Evolutionary conservation across 2,113 vertebrate species (phyloP), one percentile per base, ranked within the genome.

Genomic region (Psilopsiagon aurifrons): DNA sequence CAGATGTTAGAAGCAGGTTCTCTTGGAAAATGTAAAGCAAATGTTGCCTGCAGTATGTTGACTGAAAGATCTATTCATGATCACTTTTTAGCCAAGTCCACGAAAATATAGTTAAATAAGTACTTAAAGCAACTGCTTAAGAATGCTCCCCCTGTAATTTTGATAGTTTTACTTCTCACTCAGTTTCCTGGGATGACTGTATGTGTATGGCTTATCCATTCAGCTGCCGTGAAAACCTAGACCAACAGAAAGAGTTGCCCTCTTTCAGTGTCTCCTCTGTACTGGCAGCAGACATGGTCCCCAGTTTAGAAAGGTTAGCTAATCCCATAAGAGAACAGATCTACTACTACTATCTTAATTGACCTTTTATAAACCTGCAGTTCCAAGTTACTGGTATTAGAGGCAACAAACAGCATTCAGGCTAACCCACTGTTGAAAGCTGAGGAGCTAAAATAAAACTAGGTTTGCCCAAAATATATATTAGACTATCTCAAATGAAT

Each of bases 121-220:
- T 14, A 47, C 31, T 62, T 41, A 37, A 90, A 86, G n/a, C 39
- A 23, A 14, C 29, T 37, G 31, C 31, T 39, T 14, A 68, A 20
- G 5, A 70, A 71, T 0, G 0, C 2, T 44, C 17, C 31, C 31
- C 29, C 76, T 76, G 31, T 39, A 55, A 17, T 24, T 39, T 73
- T 62, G 59, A 33, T 73, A 60, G 59, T n/a, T 10, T 39, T 11
- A 20, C 33, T 84, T 79, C 23, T 44, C 67, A 44, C 43, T 20
- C 17, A 28, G 6, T 67, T 60, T 62, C 46, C 47, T 68, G 35
- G 41, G 4, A 47, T 54, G 18, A 63, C 39, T 57, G 18, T 17
- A 19, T 22, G 25, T 28, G 20, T 7, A 67, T 46, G 57, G 9
- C 10, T 70, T 29, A 63, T 66, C 8, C 39, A 28, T 69, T 91